Evolutionary conservation across 2,797 vertebrate genomes (phyloP).

Genomic region (Acropternis orthonyx): DNA sequence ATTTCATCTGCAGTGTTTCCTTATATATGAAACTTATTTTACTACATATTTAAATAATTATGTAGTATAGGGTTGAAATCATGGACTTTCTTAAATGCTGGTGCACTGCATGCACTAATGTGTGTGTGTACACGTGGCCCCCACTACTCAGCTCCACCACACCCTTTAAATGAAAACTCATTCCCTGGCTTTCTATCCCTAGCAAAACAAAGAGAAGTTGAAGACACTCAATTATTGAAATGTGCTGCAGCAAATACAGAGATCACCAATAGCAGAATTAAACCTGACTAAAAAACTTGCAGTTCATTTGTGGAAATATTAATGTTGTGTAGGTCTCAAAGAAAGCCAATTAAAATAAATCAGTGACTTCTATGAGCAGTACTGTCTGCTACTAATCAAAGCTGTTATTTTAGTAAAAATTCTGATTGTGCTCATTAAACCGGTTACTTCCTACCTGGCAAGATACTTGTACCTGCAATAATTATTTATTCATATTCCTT

Average conservation of each 20-base stretch:
- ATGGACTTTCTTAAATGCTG: neutral
- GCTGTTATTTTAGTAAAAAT: neutral
- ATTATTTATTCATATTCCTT: neutral
- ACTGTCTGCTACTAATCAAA: neutral
- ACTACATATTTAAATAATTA: neutral
- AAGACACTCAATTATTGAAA: conserved; percentile 1
- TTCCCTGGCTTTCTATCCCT: neutral
- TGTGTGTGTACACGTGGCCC: accelerated
- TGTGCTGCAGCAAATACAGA: neutral
- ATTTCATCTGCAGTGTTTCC: neutral
- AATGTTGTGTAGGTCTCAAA: neutral
- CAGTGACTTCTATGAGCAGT: neutral
- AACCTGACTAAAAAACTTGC: neutral
- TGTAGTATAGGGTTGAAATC: neutral
- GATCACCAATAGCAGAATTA: neutral
- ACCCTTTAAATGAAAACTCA: neutral
- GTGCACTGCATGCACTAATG: accelerated
- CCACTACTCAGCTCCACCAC: neutral
- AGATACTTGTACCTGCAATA: neutral
- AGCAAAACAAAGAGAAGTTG: neutral
- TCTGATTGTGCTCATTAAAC: neutral
- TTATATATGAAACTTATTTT: neutral
- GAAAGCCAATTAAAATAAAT: neutral
- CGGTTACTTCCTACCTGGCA: neutral
- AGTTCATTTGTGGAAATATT: neutral